phyloP scores from a whole-genome alignment of 2,888 invertebrate species.

The Troglohyphantes excavatus region DNA sequence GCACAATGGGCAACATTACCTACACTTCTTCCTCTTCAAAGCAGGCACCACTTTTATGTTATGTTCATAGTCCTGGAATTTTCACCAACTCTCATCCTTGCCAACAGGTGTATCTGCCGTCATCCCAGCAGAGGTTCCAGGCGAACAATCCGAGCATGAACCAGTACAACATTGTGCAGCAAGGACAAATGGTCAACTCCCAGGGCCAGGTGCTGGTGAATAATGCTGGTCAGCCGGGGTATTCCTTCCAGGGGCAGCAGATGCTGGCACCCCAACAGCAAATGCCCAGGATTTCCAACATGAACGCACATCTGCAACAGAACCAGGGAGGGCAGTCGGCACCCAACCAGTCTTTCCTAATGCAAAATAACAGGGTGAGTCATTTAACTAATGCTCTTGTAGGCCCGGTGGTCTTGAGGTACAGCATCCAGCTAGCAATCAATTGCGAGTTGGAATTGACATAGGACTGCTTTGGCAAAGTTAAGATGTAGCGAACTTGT shows the following conservation, averaged over 20 bases:
- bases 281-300: not conserved
- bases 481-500: no score
- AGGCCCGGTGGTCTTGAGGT: no score
- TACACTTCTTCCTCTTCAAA: no score
- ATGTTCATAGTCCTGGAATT: no score
- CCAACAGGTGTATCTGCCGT: constrained; percentile 14
- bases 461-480: no score
- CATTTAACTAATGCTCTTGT: no score
- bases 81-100: no score
- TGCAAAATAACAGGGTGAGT: constrained; percentile 59
- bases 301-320: not conserved
- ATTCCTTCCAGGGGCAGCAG: constrained; percentile 12
- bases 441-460: no score
- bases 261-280: not conserved
- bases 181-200: not conserved
- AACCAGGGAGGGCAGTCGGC: not conserved
- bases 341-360: constrained; percentile 5
- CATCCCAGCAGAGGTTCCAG: not conserved
- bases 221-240: not conserved
- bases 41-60: no score
- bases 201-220: constrained; percentile 28
- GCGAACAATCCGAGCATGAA: not conserved
- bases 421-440: no score
- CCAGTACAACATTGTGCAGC: not conserved
- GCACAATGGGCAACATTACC: no score